Evolutionary conservation across 2,888 invertebrate genomes (phyloP).

Genomic region (Adelognathus sp.): DNA sequence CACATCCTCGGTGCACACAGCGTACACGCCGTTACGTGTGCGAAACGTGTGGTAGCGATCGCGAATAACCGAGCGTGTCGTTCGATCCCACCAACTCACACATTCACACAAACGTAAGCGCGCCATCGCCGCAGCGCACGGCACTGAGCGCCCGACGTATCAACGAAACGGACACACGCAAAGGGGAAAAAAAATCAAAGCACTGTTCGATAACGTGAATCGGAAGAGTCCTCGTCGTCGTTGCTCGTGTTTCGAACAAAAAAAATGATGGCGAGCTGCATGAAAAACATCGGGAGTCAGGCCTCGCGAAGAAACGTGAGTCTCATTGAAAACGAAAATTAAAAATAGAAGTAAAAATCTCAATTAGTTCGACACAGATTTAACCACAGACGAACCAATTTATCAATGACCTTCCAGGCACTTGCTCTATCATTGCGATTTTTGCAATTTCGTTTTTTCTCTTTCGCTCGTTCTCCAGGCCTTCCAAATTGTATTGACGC

Average conservation of each 20-base stretch:
- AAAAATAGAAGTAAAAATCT: slow-evolving; percentile 27
- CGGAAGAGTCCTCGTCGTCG: neutral
- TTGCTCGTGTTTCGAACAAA: slow-evolving; percentile 8
- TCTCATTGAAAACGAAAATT: slow-evolving; percentile 69
- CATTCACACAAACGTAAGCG: neutral
- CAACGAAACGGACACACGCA: neutral
- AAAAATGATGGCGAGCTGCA: slow-evolving; percentile 81
- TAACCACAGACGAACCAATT: slow-evolving; percentile 11
- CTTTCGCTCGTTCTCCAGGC: neutral
- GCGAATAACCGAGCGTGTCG: slow-evolving; percentile 12
- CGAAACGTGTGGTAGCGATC: neutral
- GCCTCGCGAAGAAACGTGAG: slow-evolving; percentile 81
- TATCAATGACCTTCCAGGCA: slow-evolving; percentile 72
- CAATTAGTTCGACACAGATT: neutral
- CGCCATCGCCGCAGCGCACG: neutral
- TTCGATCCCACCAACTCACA: slow-evolving; percentile 9
- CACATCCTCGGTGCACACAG: neutral
- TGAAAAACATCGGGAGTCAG: slow-evolving; percentile 79
- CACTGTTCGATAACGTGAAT: neutral
- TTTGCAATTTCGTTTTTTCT: slow-evolving; percentile 52
- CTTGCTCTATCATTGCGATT: slow-evolving; percentile 43
- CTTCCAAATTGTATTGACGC: no score
- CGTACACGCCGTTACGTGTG: slow-evolving; percentile 35
- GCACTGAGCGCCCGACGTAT: neutral
- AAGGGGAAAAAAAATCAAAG: neutral